These are phyloP conservation scores for Cololabis saira DNA, from an alignment of 2,113 vertebrate genomes.

Conservation along the genomic window DNA sequence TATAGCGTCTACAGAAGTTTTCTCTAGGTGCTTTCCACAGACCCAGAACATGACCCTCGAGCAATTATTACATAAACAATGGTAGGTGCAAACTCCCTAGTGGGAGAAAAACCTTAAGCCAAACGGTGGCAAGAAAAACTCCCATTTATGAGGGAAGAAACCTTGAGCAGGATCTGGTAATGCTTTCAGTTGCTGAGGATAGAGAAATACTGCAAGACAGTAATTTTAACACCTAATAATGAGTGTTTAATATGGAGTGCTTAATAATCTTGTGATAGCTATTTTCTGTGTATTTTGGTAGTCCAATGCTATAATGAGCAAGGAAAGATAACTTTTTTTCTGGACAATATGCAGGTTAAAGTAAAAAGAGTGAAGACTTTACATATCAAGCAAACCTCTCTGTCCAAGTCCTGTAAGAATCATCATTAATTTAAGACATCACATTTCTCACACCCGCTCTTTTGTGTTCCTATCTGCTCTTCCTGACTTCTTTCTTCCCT, in stretches of 20 bases:
- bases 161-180: no score
- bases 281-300: background rate
- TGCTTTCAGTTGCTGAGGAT: background rate
- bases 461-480: background rate
- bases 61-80: no score
- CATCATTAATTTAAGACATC: background rate
- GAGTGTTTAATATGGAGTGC: no score
- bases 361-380: background rate
- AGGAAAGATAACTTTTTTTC: background rate
- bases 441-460: background rate
- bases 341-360: background rate
- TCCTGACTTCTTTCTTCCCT: background rate
- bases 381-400: slow-evolving; percentile 1
- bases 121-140: no score
- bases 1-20: no score
- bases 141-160: no score
- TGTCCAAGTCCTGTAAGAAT: background rate
- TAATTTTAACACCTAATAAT: background rate
- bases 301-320: background rate
- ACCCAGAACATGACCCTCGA: no score
- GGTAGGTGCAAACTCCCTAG: no score
- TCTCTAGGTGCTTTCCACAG: no score
- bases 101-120: no score
- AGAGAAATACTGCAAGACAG: background rate
- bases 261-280: background rate